phyloP scores from a whole-genome alignment of 2,888 invertebrate species.

The Andrena praecox region DNA sequence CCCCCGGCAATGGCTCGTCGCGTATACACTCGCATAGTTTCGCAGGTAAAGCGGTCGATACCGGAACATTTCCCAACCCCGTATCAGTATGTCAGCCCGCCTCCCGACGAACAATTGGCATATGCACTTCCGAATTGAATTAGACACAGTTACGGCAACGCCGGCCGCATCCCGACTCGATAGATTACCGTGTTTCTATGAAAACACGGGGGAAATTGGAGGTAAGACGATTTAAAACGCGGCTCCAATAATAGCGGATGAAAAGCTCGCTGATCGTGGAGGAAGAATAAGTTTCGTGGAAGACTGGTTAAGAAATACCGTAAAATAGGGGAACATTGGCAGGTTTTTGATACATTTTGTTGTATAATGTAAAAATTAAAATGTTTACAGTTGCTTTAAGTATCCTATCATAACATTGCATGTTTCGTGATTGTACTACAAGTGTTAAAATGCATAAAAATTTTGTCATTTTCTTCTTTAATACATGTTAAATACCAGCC shows the following conservation, averaged over 20 bases:
- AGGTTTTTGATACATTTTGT: too few species aligned
- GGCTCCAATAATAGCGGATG: not conserved
- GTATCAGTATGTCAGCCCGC: constrained; percentile 49
- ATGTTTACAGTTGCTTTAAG: too few species aligned
- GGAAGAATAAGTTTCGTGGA: not conserved
- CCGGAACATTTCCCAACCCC: constrained; percentile 52
- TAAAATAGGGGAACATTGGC: too few species aligned
- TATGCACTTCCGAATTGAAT: constrained; percentile 75
- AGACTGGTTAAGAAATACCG: too few species aligned
- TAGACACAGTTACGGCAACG: constrained; percentile 69
- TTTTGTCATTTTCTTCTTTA: too few species aligned
- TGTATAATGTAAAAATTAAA: too few species aligned
- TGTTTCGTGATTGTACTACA: too few species aligned
- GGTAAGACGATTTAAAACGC: not conserved
- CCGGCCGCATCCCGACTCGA: constrained; percentile 31
- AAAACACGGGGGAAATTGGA: not conserved
- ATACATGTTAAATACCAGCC: too few species aligned
- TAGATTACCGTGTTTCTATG: constrained; percentile 15
- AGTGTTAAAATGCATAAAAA: too few species aligned
- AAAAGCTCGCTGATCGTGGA: not conserved
- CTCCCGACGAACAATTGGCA: constrained; percentile 74
- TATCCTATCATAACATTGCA: too few species aligned
- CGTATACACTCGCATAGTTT: constrained; percentile 49
- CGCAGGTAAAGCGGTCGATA: constrained; percentile 60
- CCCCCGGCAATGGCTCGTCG: constrained; percentile 26